A percentile compares a stretch with the other conserved stretches of the same genome.
These are phyloP conservation scores for Elephas maximus DNA, from an alignment of 2,113 vertebrate genomes.

Conservation along the genomic window DNA sequence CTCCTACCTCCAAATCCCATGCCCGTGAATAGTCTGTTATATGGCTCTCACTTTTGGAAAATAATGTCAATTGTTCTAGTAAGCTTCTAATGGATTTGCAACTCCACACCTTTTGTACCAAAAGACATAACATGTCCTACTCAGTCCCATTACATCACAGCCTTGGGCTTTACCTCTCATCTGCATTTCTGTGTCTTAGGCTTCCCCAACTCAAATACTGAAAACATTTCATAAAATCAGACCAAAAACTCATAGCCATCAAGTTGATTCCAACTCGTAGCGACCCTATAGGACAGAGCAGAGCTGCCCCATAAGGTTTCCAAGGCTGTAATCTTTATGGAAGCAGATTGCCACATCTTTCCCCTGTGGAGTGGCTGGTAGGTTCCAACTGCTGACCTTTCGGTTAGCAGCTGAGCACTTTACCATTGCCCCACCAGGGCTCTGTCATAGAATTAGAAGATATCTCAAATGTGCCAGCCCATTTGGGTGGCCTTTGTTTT, in stretches of 20 bases:
- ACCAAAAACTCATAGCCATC: background rate
- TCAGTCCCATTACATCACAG: background rate
- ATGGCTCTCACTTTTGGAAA: background rate
- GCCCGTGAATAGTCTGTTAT: background rate
- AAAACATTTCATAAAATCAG: background rate
- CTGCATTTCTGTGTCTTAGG: conserved; percentile 29
- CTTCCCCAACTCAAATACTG: background rate
- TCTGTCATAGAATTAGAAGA: background rate
- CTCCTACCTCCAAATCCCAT: background rate
- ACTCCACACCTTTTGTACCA: background rate
- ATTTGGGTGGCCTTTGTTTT: background rate
- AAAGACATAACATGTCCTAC: background rate
- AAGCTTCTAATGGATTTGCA: background rate
- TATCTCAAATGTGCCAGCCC: background rate
- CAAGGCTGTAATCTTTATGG: too few relatives aligned
- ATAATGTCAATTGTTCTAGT: background rate
- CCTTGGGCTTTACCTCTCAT: background rate
- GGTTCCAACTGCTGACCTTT: too few relatives aligned
- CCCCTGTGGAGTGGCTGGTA: too few relatives aligned
- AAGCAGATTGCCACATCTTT: too few relatives aligned
- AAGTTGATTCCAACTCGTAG: too few relatives aligned
- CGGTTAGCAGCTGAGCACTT: too few relatives aligned
- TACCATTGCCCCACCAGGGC: too few relatives aligned
- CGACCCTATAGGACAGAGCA: too few relatives aligned
- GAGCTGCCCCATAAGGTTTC: too few relatives aligned